A percentile compares a stretch with the other conserved stretches of the same genome.
These are phyloP conservation scores for Odocoileus virginianus DNA, from an alignment of 2,113 vertebrate species.

Conservation along the genomic window DNA sequence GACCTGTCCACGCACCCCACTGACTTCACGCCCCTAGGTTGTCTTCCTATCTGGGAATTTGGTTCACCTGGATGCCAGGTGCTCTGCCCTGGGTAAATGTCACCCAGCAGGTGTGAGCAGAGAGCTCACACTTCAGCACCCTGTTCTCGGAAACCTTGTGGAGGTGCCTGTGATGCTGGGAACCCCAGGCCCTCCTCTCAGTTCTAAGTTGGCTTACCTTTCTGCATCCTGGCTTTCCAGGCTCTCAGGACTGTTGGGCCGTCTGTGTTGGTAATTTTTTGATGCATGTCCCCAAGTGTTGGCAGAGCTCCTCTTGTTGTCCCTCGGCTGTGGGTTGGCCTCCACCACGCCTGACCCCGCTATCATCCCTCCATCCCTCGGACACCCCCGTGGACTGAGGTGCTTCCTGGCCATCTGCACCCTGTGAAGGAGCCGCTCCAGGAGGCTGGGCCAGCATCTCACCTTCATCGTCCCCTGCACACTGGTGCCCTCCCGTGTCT, in stretches of 20 bases:
- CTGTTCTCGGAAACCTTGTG: neutral
- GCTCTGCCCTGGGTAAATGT: neutral
- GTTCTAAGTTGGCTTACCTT: fast-evolving
- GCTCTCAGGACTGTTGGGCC: fast-evolving
- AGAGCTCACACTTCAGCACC: neutral
- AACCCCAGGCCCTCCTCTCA: too few relatives aligned
- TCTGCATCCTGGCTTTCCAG: fast-evolving
- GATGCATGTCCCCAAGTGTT: neutral
- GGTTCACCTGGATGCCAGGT: neutral
- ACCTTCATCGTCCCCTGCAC: fast-evolving
- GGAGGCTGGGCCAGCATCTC: neutral
- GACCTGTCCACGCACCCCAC: neutral
- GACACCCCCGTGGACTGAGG: too few relatives aligned
- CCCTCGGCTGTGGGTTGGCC: neutral
- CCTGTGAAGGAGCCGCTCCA: fast-evolving
- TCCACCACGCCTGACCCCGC: neutral
- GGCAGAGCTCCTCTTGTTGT: too few relatives aligned
- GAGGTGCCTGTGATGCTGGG: too few relatives aligned
- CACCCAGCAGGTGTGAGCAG: neutral
- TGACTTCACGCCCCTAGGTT: neutral
- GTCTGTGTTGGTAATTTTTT: fast-evolving
- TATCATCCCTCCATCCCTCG: fast-evolving
- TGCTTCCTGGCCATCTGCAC: fast-evolving
- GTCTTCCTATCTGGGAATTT: neutral
- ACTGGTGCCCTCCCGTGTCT: neutral